Evolutionary conservation across 37 sponge, comb jelly and placozoan species (phyloP).

Genomic region (Ianthella basta): DNA sequence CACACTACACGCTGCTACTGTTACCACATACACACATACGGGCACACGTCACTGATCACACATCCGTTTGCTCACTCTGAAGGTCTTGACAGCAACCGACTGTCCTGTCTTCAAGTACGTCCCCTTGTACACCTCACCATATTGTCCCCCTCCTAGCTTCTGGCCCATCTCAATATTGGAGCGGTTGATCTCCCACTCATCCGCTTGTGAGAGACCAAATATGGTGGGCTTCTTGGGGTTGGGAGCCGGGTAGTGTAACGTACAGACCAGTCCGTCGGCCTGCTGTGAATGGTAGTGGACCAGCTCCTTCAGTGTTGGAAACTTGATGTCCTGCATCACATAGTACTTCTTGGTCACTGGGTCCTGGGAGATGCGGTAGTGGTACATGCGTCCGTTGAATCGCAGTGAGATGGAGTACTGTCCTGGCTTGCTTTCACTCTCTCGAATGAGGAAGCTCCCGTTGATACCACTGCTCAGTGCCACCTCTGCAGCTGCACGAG

Average conservation of each 20-base stretch:
- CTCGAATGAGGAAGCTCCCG: slow-evolving; percentile 91
- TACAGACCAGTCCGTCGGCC: slow-evolving; percentile 90
- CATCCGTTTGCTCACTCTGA: slow-evolving; percentile 69
- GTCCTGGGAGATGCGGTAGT: slow-evolving; percentile 84
- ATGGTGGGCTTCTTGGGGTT: slow-evolving; percentile 88
- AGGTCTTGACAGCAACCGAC: slow-evolving; percentile 70
- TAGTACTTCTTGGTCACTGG: slow-evolving; percentile 49
- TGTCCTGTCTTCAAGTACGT: slow-evolving; percentile 48
- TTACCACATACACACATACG: slow-evolving; percentile 69
- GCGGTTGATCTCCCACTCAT: slow-evolving; percentile 92
- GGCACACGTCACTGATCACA: slow-evolving; percentile 44
- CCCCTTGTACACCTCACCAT: slow-evolving; percentile 96
- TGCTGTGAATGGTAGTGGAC: slow-evolving; percentile 89
- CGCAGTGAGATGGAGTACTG: slow-evolving; percentile 95
- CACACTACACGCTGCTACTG: no score
- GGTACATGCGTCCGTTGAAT: slow-evolving; percentile 92
- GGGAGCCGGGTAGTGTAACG: slow-evolving; percentile 89
- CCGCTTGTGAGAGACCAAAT: slow-evolving; percentile 78
- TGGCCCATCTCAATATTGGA: slow-evolving; percentile 88
- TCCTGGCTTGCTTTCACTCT: slow-evolving; percentile 96
- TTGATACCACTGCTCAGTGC: slow-evolving; percentile 91
- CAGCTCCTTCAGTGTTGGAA: slow-evolving; percentile 75
- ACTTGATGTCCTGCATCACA: slow-evolving; percentile 78
- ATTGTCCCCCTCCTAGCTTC: slow-evolving; percentile 95
- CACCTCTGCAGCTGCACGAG: slow-evolving; percentile 92